phyloP scores from a whole-genome alignment of 1,140 invertebrate species.

The Oncopodura yosiiana region DNA sequence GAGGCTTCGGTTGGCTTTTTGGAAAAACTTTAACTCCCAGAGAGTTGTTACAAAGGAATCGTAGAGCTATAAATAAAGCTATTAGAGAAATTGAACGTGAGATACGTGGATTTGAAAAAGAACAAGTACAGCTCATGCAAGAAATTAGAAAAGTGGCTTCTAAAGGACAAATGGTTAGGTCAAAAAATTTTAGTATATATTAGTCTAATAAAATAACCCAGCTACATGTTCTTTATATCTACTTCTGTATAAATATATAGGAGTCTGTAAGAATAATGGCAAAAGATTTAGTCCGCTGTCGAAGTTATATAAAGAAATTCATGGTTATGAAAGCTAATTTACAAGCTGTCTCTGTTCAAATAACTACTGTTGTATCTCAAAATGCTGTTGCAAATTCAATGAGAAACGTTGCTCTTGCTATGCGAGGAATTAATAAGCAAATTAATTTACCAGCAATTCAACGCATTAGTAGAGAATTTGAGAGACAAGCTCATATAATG shows the following conservation, averaged over 20 bases:
- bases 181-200: neutral
- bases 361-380: conserved; percentile 93
- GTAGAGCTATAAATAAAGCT: conserved; percentile 92
- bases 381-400: conserved; percentile 98
- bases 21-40: conserved; percentile 90
- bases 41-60: conserved; percentile 95
- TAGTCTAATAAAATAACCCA: neutral
- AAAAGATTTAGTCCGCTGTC: conserved; percentile 91
- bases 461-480: conserved; percentile 96
- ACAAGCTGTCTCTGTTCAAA: conserved; percentile 95
- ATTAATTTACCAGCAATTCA: conserved; percentile 93
- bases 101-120: conserved; percentile 88
- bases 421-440: conserved; percentile 93
- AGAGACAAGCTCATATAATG: conserved; percentile 99
- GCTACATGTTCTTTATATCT: neutral
- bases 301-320: conserved; percentile 94
- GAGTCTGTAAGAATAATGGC: conserved; percentile 99
- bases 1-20: conserved; percentile 52
- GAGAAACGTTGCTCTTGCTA: conserved; percentile 95
- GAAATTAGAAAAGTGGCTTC: conserved; percentile 99
- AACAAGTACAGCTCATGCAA: conserved; percentile 95
- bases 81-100: conserved; percentile 95
- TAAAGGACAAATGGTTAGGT: conserved; percentile 93
- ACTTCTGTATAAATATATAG: conserved; percentile 48
- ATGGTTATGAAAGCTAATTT: conserved; percentile 99